Percentiles rank a stretch among this genome's conserved stretches.
Conservation (phyloP, 2,797 vertebrate genomes). For the Rhincodon typus region DNA sequence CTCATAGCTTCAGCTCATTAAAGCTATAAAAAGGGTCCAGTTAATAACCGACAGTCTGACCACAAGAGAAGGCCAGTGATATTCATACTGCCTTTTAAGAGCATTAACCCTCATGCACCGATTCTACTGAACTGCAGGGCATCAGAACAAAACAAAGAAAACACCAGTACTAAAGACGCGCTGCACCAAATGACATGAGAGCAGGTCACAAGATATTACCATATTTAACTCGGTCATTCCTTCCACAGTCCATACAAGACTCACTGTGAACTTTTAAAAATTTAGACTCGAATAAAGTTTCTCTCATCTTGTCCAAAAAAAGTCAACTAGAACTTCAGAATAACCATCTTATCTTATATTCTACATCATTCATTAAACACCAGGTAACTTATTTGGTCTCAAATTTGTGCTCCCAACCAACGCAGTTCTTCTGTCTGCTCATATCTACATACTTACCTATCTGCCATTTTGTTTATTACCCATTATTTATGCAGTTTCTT, state of each 20-base stretch:
- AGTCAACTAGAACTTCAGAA: background rate
- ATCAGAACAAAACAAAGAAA: background rate
- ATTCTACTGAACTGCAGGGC: background rate
- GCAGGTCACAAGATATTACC: background rate
- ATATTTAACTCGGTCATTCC: background rate
- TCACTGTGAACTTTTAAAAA: background rate
- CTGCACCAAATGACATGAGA: background rate
- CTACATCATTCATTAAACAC: background rate
- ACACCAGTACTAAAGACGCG: background rate
- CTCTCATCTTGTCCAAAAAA: background rate
- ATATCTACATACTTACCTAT: background rate
- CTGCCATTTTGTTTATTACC: background rate
- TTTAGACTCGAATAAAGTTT: background rate
- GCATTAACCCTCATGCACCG: background rate
- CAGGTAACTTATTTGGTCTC: background rate
- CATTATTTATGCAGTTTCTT: background rate
- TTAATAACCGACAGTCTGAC: background rate
- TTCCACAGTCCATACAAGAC: too few relatives aligned
- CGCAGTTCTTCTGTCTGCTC: background rate
- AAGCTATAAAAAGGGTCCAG: background rate
- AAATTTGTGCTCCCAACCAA: background rate
- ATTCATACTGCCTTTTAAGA: background rate
- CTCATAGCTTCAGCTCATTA: background rate
- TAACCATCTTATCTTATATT: background rate
- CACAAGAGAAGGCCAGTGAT: background rate